Percentiles rank a stretch among this genome's conserved stretches.
Conservation (phyloP, 2,113 vertebrate species). For the Chloropsis hardwickii region DNA sequence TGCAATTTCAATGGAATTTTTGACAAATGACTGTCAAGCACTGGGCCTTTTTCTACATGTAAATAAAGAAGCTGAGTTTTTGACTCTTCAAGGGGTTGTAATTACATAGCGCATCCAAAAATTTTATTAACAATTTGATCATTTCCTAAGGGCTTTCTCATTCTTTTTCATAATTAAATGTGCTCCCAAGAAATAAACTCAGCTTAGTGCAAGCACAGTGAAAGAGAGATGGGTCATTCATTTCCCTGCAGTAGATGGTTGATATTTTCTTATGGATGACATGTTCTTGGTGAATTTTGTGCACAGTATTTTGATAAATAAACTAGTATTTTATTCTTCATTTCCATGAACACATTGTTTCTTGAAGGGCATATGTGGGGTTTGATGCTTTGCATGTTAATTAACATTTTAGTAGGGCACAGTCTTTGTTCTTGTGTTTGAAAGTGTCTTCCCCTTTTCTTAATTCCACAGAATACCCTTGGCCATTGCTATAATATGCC, state of each 20-base stretch:
- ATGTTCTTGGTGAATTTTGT: background rate
- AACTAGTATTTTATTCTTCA: background rate
- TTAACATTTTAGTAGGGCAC: background rate
- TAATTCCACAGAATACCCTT: background rate
- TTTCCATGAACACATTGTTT: background rate
- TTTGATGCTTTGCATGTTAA: background rate
- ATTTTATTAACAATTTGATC: background rate
- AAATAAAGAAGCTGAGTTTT: background rate
- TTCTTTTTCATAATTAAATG: background rate
- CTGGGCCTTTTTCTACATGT: background rate
- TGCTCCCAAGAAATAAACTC: background rate
- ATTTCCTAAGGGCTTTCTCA: background rate
- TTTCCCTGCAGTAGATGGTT: background rate
- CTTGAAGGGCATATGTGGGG: background rate
- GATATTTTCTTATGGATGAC: background rate
- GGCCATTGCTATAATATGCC: background rate
- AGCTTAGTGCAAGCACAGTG: background rate
- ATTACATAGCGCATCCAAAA: background rate
- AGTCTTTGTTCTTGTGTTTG: background rate
- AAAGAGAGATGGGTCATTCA: background rate
- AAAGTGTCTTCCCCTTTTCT: background rate
- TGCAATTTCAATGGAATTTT: background rate
- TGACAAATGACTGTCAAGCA: background rate
- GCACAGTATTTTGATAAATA: background rate
- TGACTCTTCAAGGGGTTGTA: background rate